Evolutionary conservation across 2,113 vertebrate species (phyloP).

Genomic region (Peromyscus leucopus): DNA sequence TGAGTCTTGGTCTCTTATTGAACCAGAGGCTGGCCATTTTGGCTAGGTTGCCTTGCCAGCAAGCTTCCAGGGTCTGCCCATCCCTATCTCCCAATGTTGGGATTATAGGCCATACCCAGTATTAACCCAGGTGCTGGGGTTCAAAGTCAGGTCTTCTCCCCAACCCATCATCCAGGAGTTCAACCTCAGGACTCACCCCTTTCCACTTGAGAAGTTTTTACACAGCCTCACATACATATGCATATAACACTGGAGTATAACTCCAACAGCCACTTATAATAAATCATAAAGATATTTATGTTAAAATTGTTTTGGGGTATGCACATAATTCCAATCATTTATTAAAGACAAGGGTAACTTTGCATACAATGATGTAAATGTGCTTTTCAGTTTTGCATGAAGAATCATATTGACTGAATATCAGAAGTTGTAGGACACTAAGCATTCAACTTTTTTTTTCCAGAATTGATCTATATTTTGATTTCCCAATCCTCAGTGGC

Average conservation of each 20-base stretch:
- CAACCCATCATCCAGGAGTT: background rate
- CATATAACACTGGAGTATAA: too few species aligned
- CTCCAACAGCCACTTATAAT: background rate
- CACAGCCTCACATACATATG: rapidly evolving
- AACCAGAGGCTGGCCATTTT: background rate
- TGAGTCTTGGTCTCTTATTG: background rate
- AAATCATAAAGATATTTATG: background rate
- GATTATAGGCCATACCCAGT: background rate
- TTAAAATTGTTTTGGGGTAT: background rate
- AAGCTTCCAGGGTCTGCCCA: background rate
- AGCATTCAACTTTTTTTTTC: background rate
- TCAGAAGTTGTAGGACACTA: background rate
- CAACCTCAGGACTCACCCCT: background rate
- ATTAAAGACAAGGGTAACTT: background rate
- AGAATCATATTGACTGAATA: background rate
- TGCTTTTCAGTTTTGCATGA: background rate
- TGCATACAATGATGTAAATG: background rate
- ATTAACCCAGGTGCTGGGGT: background rate
- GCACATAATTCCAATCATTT: background rate
- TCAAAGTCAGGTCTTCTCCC: background rate
- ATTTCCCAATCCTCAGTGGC: background rate
- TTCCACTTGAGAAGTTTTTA: background rate
- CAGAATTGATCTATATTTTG: background rate
- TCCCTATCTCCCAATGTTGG: background rate
- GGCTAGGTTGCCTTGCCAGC: background rate